Evolutionary conservation across 2,797 vertebrate species (phyloP).

Genomic region (Anableps anableps): DNA sequence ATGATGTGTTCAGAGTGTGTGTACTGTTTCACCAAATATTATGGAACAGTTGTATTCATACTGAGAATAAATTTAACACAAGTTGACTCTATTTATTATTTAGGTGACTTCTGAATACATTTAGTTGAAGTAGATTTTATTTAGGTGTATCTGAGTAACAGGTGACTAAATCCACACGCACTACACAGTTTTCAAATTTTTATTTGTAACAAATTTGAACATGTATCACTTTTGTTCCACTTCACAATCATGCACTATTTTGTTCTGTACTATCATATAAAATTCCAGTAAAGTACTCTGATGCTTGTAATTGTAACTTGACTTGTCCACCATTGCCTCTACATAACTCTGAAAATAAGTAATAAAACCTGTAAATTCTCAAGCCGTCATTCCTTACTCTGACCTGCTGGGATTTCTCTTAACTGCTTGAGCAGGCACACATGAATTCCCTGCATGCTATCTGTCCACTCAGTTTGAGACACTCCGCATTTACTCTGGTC

Average conservation of each 20-base stretch:
- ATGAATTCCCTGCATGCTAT: slow-evolving; percentile 40
- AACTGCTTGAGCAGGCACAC: slow-evolving; percentile 35
- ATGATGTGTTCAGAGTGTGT: not conserved
- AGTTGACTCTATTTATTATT: too few species aligned
- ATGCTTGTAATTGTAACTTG: not conserved
- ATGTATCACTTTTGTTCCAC: not conserved
- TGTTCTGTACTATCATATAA: not conserved
- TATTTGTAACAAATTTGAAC: not conserved
- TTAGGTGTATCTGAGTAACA: too few species aligned
- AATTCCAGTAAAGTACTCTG: not conserved
- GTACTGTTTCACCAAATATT: not conserved
- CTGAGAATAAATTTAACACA: not conserved
- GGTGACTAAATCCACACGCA: not conserved
- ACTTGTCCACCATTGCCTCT: slow-evolving; percentile 4
- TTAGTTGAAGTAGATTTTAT: too few species aligned
- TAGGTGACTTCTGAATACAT: too few species aligned
- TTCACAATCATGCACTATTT: not conserved
- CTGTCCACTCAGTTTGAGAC: slow-evolving; percentile 53
- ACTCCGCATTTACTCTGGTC: slow-evolving; percentile 54
- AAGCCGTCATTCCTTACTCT: slow-evolving; percentile 31
- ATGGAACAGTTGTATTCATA: not conserved
- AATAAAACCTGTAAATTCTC: slow-evolving; percentile 44
- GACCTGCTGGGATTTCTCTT: slow-evolving; percentile 50
- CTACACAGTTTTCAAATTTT: not conserved
- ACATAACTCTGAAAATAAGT: slow-evolving; percentile 41